Evolutionary conservation across 2,113 vertebrate genomes (phyloP).

Genomic region (Phalacrocorax brasilianus): DNA sequence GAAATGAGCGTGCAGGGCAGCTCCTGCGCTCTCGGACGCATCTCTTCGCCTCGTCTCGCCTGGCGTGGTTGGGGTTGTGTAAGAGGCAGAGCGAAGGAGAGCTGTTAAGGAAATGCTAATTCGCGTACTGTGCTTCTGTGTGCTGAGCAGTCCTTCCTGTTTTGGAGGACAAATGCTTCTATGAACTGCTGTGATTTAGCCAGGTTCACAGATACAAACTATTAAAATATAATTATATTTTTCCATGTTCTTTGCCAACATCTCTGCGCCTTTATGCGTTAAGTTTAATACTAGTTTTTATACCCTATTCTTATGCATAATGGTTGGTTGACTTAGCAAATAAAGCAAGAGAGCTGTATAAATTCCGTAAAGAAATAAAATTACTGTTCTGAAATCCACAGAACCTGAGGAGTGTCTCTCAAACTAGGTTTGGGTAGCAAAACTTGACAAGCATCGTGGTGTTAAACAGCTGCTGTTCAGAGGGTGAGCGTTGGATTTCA

Average conservation of each 20-base stretch:
- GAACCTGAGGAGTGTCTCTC: not conserved
- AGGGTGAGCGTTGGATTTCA: not conserved
- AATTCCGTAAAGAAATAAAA: not conserved
- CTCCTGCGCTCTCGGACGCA: too few species aligned
- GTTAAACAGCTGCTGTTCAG: not conserved
- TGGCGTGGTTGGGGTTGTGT: not conserved
- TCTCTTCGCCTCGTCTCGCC: not conserved
- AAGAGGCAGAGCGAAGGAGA: too few species aligned
- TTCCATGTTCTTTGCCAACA: fast-evolving
- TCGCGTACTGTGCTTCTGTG: fast-evolving
- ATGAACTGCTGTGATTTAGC: not conserved
- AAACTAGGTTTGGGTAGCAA: not conserved
- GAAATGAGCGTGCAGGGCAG: not conserved
- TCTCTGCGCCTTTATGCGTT: not conserved
- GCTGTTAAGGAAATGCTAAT: not conserved
- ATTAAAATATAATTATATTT: fast-evolving
- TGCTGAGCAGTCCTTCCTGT: not conserved
- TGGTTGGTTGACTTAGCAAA: not conserved
- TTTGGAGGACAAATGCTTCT: not conserved
- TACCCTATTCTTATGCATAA: fast-evolving
- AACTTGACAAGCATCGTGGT: not conserved
- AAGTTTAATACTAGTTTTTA: not conserved
- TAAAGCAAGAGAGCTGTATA: not conserved
- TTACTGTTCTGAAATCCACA: not conserved
- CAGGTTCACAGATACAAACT: not conserved